A percentile compares a stretch with the other conserved stretches of the same genome.
phyloP scores from a whole-genome alignment of 2,113 vertebrate genomes.

The Sylvietta virens region DNA sequence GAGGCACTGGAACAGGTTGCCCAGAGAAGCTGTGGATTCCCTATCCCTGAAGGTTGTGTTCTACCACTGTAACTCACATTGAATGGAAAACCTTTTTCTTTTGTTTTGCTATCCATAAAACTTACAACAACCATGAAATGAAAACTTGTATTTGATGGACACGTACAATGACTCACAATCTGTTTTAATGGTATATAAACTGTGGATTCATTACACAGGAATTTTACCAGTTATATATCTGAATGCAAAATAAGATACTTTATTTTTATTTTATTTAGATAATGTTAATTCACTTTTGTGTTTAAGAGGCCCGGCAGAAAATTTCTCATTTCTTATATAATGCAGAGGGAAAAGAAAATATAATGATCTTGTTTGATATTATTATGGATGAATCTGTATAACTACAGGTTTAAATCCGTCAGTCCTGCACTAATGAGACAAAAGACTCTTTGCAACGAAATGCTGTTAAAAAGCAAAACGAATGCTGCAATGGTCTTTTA shows the following conservation, averaged over 20 bases:
- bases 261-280: conserved; percentile 45
- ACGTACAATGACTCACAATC: not conserved
- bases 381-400: not conserved
- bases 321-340: not conserved
- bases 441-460: conserved; percentile 5
- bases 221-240: not conserved
- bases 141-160: not conserved
- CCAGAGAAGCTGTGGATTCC: not conserved
- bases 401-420: conserved; percentile 18
- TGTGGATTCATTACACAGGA: not conserved
- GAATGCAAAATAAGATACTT: conserved; percentile 25
- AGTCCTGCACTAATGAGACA: conserved; percentile 13
- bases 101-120: not conserved
- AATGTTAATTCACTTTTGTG: not conserved
- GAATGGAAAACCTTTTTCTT: not conserved
- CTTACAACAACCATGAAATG: not conserved
- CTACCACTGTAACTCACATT: not conserved
- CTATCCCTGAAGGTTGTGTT: not conserved
- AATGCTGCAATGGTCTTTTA: conserved; percentile 14
- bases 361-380: not conserved
- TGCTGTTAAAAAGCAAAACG: conserved; percentile 22
- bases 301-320: not conserved
- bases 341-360: not conserved
- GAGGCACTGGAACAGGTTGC: not conserved
- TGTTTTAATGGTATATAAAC: not conserved